Base-by-base conservation (phyloP, 2,113 vertebrate species). In the Anoura caudifer region DNA sequence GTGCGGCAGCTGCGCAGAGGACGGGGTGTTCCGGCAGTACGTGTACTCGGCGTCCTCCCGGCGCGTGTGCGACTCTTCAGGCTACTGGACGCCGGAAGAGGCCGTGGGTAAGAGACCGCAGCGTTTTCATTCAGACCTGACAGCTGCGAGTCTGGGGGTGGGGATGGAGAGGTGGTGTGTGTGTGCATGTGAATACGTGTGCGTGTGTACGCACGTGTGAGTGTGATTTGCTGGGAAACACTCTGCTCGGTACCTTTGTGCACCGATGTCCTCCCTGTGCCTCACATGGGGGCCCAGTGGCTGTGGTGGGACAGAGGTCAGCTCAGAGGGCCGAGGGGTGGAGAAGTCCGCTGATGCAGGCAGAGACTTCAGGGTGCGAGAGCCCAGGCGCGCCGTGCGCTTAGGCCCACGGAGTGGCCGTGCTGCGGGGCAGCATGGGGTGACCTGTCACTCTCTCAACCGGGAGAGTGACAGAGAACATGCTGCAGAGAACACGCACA, bases 61-160 rank as follows among this genome's bases (percentile, higher is more conserved):
- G 65, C 99, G 99, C 0, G 98, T 99, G 93, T 99, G 99, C 1
- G 99, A 99, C 80, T 99, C 99, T 36, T 99, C 99, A 0, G 99
- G 99, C 56, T 99, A 99, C 98, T 99, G 99, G 99, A 99, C 99
- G 10, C 99, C 99, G 0, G 99, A 99, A 81, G 99, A 99, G 96
- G 99, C 99, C 85, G 98, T 99, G 79, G 99, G 99, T 99, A 97
- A 98, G 98, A 94, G 43, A 43, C 20, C 54, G 11, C 36, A 43
- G 82, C 13, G 88, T 76, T 50, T 90, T 56, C 81, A 26, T 72
- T 63, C 36, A 11, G 65, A 17, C 17, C 33, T 38, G 1, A 20
- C 67, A 76, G 16, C n/a, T 41, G 10, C 20, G 61, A 90, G 56
- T 63, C 50, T 41, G 38, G 9, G 38, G 13, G 7, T 50, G 47